Conservation (phyloP, 2,888 invertebrate genomes). For the Anorthoa munda region DNA sequence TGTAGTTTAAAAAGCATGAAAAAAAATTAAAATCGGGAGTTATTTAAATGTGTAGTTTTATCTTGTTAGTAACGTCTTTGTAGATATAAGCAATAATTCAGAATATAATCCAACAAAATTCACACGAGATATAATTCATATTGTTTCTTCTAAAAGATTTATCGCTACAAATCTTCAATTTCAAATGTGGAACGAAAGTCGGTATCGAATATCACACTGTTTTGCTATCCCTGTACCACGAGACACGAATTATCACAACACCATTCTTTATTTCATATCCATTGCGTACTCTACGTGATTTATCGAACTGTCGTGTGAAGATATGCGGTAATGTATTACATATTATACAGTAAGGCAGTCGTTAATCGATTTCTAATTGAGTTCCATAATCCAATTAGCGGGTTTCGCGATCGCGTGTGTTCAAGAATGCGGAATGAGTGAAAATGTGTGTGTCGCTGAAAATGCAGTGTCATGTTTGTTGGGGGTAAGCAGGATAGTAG, state of each 20-base stretch:
- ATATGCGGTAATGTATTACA: constrained; percentile 63
- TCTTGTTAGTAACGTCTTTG: too few species aligned
- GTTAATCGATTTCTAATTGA: constrained; percentile 63
- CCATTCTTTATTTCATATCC: constrained; percentile 29
- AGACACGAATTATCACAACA: constrained; percentile 6
- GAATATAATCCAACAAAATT: constrained; percentile 35
- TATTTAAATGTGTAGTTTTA: too few species aligned
- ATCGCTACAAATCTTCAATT: constrained; percentile 75
- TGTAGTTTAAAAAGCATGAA: too few species aligned
- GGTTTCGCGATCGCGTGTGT: constrained; percentile 65
- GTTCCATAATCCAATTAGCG: constrained; percentile 65
- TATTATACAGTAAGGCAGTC: constrained; percentile 28
- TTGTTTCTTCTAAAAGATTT: constrained; percentile 68
- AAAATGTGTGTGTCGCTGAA: constrained; percentile 63
- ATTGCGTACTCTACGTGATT: constrained; percentile 52
- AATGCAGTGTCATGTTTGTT: constrained; percentile 64
- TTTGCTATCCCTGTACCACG: constrained; percentile 58
- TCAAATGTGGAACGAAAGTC: constrained; percentile 76
- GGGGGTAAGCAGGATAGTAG: constrained; percentile 32
- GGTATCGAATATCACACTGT: constrained; percentile 71
- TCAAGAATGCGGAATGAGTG: constrained; percentile 69
- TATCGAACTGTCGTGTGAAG: not conserved
- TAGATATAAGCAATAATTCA: not conserved
- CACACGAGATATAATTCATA: constrained; percentile 71
- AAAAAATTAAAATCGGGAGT: too few species aligned